A percentile compares a stretch with the other conserved stretches of the same genome.
Evolutionary conservation across 2,113 vertebrate genomes (phyloP).

Genomic region (Recurvirostra avosetta): DNA sequence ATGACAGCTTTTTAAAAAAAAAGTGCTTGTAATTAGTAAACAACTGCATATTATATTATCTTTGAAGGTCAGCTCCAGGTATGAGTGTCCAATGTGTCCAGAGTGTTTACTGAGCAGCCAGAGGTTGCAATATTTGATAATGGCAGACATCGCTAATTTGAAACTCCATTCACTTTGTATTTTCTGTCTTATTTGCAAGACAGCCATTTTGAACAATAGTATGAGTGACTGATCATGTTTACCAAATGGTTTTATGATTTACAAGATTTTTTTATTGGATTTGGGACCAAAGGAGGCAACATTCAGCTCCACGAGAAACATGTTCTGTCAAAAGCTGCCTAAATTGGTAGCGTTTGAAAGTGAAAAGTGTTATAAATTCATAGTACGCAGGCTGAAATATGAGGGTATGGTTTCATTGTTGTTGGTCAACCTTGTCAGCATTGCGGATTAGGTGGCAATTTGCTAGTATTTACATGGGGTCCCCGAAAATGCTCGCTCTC

Average conservation of each 20-base stretch:
- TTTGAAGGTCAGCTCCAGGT: not conserved
- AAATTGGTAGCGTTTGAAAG: not conserved
- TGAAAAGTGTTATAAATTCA: not conserved
- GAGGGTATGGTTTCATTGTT: not conserved
- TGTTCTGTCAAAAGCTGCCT: not conserved
- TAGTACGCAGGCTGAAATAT: rapidly evolving
- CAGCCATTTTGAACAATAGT: not conserved
- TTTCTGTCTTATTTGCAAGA: not conserved
- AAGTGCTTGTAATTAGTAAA: rapidly evolving
- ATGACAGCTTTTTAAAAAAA: not conserved
- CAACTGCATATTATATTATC: not conserved
- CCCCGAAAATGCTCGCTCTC: not conserved
- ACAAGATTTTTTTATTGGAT: not conserved
- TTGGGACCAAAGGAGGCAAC: not conserved
- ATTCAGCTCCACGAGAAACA: not conserved
- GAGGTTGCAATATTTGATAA: not conserved
- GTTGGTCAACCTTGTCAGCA: not conserved
- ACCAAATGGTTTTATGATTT: not conserved
- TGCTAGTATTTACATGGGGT: rapidly evolving
- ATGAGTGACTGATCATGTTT: not conserved
- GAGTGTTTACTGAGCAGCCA: not conserved
- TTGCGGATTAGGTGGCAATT: not conserved
- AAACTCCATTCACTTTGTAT: not conserved
- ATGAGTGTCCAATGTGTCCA: not conserved
- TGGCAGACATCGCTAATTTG: not conserved